Base-by-base conservation (phyloP, 2,113 vertebrate species). In the Rissa tridactyla region DNA sequence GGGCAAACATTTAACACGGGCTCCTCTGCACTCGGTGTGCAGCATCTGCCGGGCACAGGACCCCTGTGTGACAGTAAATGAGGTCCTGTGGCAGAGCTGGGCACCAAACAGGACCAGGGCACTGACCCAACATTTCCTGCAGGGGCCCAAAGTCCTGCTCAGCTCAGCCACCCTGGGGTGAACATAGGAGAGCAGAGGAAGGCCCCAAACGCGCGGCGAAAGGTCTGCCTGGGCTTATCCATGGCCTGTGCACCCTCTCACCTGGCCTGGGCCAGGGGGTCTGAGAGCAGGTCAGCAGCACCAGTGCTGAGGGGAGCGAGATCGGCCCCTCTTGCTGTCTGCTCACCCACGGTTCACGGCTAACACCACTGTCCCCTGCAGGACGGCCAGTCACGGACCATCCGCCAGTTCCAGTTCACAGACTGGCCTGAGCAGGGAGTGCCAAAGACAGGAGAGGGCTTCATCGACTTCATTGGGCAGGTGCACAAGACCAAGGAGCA, bases 401-500 rank as follows among this genome's bases (percentile, higher is more conserved):
- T 99, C 96, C 98, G 99, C 82, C 99, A 99, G 98, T 99, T 99
- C 98, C 99, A 99, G 98, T 99, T 99, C 97, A 99, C 99, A 34
- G 99, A 99, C 96, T 99, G 99, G 99, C 99, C 99, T 15, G 99
- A 99, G 88, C 99, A 99, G 95, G 99, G 99, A 25, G 99, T 99
- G 95, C 99, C 99, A 96, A 99, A 99, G 98, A 99, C 99, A 0
- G 99, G 99, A 10, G 99, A 99, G 97, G 99, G 99, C 92, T 99
- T 99, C 97, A 99, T 99, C 1, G 99, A 99, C 96, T 99, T 99
- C 97, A 99, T 99, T 5, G 99, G 99, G 42, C 99, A 99, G 93
- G 99, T 99, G 90, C 99, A 99, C 97, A 99, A 99, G 98, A 99
- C 99, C 85, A 99, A 99, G 98, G 99, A 99, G 96, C 99, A 99